These are phyloP conservation scores for Hydrochoerus hydrochaeris DNA, from an alignment of 2,113 vertebrate species.

Conservation along the genomic window DNA sequence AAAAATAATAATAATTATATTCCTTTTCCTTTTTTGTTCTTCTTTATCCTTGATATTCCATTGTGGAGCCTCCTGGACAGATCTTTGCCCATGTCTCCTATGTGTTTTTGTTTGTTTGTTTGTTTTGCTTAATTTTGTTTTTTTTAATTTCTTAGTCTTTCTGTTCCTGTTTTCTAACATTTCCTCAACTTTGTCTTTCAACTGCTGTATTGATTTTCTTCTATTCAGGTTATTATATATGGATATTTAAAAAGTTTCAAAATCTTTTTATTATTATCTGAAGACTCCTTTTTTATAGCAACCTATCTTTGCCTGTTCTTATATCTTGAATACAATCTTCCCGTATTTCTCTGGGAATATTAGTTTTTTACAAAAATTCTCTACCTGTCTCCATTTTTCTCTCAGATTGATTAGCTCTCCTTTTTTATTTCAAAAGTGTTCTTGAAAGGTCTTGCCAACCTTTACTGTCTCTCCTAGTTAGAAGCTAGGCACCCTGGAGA, in stretches of 20 bases:
- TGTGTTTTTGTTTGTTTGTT: background rate
- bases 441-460: background rate
- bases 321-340: constrained; percentile 56
- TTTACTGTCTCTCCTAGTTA: background rate
- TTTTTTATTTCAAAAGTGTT: constrained; percentile 1
- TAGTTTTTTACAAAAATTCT: background rate
- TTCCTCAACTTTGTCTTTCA: constrained; percentile 54
- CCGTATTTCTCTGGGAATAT: constrained; percentile 47
- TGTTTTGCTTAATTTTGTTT: background rate
- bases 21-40: background rate
- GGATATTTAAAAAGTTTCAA: constrained; percentile 18
- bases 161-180: constrained; percentile 22
- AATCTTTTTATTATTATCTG: constrained; percentile 58
- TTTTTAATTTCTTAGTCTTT: constrained; percentile 35
- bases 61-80: background rate
- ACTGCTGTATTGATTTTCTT: constrained; percentile 29
- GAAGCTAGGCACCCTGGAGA: background rate
- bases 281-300: constrained; percentile 69
- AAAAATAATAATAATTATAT: constrained; percentile 12
- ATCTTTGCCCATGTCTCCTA: background rate
- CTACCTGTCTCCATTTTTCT: background rate
- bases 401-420: background rate
- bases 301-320: constrained; percentile 45
- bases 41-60: background rate
- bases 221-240: constrained; percentile 42